phyloP scores from a whole-genome alignment of 1,140 invertebrate genomes.

The Drosophila simulans region DNA sequence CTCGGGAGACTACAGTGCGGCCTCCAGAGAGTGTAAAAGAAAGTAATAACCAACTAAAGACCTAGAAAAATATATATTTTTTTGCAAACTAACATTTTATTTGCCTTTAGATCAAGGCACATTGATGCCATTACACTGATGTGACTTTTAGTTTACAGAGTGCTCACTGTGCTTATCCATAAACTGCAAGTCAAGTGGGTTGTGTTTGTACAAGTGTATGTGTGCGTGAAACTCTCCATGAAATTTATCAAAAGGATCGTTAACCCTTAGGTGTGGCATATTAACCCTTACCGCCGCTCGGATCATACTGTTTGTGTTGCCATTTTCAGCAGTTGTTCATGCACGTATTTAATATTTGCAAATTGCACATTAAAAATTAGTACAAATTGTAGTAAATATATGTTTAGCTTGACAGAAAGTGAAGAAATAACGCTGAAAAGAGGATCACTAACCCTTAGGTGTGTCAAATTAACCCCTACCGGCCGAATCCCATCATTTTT shows the following conservation, averaged over 20 bases:
- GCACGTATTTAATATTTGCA: slow-evolving; percentile 11
- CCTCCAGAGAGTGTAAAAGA: too few relatives aligned
- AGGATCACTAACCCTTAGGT: slow-evolving; percentile 35
- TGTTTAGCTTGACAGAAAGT: too few relatives aligned
- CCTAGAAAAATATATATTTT: neutral
- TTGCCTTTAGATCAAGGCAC: too few relatives aligned
- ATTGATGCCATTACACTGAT: too few relatives aligned
- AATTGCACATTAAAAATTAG: slow-evolving; percentile 1
- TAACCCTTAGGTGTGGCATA: slow-evolving; percentile 41
- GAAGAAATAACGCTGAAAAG: neutral
- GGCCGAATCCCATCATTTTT: slow-evolving; percentile 12
- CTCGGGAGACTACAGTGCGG: slow-evolving; percentile 20
- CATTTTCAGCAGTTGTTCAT: neutral
- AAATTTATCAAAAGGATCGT: slow-evolving; percentile 17
- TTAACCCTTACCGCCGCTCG: slow-evolving; percentile 15
- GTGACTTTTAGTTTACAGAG: neutral
- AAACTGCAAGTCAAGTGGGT: neutral
- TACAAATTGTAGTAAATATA: too few relatives aligned
- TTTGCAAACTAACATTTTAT: neutral
- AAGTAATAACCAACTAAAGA: too few relatives aligned
- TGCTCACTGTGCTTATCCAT: slow-evolving; percentile 19
- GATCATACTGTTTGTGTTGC: neutral
- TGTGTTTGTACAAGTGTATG: neutral
- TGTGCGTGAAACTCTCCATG: slow-evolving; percentile 6
- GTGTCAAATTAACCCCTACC: slow-evolving; percentile 34